phyloP scores from a whole-genome alignment of 2,797 vertebrate genomes.

The Semotilus atromaculatus region DNA sequence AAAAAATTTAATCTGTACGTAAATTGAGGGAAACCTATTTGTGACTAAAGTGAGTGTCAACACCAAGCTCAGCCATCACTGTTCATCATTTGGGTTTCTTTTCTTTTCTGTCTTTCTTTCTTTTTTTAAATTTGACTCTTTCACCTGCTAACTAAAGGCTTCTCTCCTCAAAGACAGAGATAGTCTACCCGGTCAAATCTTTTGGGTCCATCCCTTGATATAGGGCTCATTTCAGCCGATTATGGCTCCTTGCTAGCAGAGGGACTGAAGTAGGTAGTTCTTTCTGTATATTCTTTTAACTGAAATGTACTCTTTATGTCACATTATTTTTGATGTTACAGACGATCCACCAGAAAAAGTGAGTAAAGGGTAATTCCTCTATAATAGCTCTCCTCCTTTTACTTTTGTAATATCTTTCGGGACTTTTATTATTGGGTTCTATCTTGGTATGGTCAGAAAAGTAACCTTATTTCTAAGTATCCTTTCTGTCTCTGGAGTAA shows the following conservation, averaged over 20 bases:
- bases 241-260: conserved; percentile 76
- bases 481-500: background rate
- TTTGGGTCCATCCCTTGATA: conserved; percentile 76
- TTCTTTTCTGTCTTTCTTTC: conserved; percentile 53
- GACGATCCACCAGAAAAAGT: background rate
- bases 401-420: background rate
- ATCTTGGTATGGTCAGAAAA: background rate
- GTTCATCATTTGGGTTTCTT: conserved; percentile 48
- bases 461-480: background rate
- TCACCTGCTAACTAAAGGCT: conserved; percentile 72
- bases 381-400: background rate
- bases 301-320: conserved; percentile 57
- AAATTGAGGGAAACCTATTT: background rate
- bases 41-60: background rate
- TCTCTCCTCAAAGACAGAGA: conserved; percentile 80
- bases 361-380: background rate
- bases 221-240: conserved; percentile 78
- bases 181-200: conserved; percentile 81
- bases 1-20: background rate
- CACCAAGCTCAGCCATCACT: conserved; percentile 70
- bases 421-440: background rate
- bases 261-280: conserved; percentile 77
- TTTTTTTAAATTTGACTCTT: conserved; percentile 57
- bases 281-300: conserved; percentile 71
- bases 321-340: conserved; percentile 28